Base-by-base conservation (phyloP, 1,140 invertebrate species). In the Ooceraea biroi region DNA sequence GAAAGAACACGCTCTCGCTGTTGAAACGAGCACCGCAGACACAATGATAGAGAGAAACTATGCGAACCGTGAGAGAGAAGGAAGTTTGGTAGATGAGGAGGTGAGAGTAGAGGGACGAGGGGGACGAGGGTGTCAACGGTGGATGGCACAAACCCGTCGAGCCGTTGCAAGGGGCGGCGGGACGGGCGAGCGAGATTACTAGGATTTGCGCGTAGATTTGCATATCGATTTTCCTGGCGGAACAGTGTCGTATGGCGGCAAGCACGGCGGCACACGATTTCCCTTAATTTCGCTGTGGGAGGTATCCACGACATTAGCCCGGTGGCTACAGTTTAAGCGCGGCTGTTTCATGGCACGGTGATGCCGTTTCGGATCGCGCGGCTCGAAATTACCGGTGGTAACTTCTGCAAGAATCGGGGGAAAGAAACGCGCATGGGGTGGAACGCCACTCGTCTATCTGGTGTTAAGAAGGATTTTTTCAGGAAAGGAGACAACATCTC, bases 151-250 rank as follows among this genome's bases (percentile, higher is more conserved):
- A 41, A 78, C 50, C 61, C 84, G 73, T 80, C 65, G 83, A 80
- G 72, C 76, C 72, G 58, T 76, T 85, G 87, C 87, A 76, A 83
- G 85, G 36, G 66, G 85, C 83, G 82, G 87, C 84, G 72, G 82
- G 44, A 66, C 55, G 87, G 86, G 61, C 57, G 63, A 77, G 85
- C 89, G 85, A 94, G 92, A 94, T 94, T 94, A 94, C 93, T 93
- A 92, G 93, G 92, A 94, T 94, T 94, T 93, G 91, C 91, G 90
- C 91, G 89, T 92, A 92, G 91, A 94, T 94, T 94, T 93, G 88
- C 93, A 94, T 94, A 94, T 94, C 93, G 93, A 94, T 94, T 94
- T 92, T 89, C 87, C 68, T 14, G 30, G 30, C 72, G 76, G 63
- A 85, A 91, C 83, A 84, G 88, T 90, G 88, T 89, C 90, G 92